phyloP scores from a whole-genome alignment of 2,797 vertebrate genomes.

The Rhincodon typus region DNA sequence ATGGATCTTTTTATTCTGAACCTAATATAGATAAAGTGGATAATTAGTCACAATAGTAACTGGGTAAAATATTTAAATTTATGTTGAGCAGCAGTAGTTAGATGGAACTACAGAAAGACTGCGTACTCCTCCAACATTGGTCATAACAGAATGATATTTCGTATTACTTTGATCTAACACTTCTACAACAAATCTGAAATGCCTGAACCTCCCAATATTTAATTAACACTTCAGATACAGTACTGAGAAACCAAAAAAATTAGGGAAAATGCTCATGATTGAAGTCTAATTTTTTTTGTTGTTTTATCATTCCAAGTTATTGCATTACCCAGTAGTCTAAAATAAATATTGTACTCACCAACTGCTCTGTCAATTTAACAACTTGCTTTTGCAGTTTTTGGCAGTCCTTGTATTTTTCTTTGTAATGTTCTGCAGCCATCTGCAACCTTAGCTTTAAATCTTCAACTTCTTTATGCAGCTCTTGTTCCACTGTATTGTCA shows the following conservation, averaged over 20 bases:
- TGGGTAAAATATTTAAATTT: too few relatives aligned
- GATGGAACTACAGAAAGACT: too few relatives aligned
- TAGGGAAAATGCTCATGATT: background rate
- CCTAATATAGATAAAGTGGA: too few relatives aligned
- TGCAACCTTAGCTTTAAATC: constrained; percentile 93
- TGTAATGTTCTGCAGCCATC: constrained; percentile 98
- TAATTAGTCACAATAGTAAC: too few relatives aligned
- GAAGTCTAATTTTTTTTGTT: background rate
- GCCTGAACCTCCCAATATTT: background rate
- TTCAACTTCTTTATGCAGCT: constrained; percentile 91
- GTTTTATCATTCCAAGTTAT: background rate
- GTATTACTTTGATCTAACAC: background rate
- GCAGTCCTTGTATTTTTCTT: constrained; percentile 97
- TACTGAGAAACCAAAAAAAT: background rate
- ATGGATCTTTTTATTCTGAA: too few relatives aligned
- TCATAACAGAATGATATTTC: background rate
- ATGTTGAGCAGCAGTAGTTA: too few relatives aligned
- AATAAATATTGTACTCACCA: constrained; percentile 61
- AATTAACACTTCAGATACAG: background rate
- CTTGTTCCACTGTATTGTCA: constrained; percentile 62
- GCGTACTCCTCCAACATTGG: too few relatives aligned
- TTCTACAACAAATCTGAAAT: background rate
- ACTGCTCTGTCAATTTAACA: constrained; percentile 76
- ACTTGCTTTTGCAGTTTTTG: constrained; percentile 94
- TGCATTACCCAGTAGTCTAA: background rate